Base-by-base conservation (phyloP, 2,888 invertebrate species). In the Spilarctia lutea region DNA sequence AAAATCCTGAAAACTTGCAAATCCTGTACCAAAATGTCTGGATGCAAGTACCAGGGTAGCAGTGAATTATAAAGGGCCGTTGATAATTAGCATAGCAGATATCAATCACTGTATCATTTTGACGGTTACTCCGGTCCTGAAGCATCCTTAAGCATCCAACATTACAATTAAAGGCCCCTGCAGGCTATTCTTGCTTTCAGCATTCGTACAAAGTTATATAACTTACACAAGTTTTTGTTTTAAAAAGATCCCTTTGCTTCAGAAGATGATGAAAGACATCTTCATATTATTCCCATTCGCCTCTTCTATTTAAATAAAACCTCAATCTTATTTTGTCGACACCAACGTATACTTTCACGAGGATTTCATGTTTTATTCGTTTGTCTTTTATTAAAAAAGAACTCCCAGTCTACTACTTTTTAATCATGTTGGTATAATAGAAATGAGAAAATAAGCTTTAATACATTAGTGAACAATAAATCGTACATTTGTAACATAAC, bases 311-410 rank as follows among this genome's bases (percentile, higher is more conserved):
- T 60, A 84, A 63, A 78, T 72, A 52, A 73, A 35, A 76, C 69
- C 77, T 56, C 68, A 70, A 70, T 77, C 78, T 79, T 80, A 83
- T 77, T 78, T 78, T 63, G 71, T 74, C 68, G 73, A 68, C 71
- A 70, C 78, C 71, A 83, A 79, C 75, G 83, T 80, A 79, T 86
- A 87, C 80, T 87, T 87, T 76, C 74, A 78, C 76, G 78, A 76
- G 81, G 85, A 84, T 85, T 86, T 78, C 83, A 82, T 83, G 84
- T 87, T 87, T 87, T 85, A 84, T 87, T 81, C 83, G 80, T 80
- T 81, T 77, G 79, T 80, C 80, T 81, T 84, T 81, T 82, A 85
- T 84, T 86, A 78, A 82, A 84, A 81, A 82, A 81, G 74, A 65
- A 68, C 71, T 79, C 71, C 75, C 74, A 74, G 67, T 71, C 65